Evolutionary conservation across 2,888 invertebrate genomes (phyloP).

Genomic region (Palloptera scutellata): DNA sequence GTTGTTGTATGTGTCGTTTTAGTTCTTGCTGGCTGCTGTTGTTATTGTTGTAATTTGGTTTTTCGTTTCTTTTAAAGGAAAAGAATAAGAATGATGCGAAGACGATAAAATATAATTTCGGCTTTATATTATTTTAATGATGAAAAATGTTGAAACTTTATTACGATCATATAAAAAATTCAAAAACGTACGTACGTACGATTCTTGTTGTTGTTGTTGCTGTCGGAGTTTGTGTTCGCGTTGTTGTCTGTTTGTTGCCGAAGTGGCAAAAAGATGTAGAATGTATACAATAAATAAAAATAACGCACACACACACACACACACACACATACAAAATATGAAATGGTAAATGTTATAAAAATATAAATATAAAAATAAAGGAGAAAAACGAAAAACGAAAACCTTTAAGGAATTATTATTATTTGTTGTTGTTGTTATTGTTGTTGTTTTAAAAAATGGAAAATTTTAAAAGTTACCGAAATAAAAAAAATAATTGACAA

Average conservation of each 20-base stretch:
- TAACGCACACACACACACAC: conserved; percentile 15
- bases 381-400: too few species aligned
- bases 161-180: conserved; percentile 57
- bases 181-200: conserved; percentile 41
- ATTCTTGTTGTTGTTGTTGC: not conserved
- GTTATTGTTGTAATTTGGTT: conserved; percentile 10
- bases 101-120: conserved; percentile 61
- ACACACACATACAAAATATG: conserved; percentile 1
- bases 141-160: conserved; percentile 63
- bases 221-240: too few species aligned
- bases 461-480: too few species aligned
- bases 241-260: too few species aligned
- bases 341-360: conserved; percentile 2
- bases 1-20: not conserved
- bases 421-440: too few species aligned
- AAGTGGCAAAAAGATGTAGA: not conserved
- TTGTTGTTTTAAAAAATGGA: too few species aligned
- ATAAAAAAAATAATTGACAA: too few species aligned
- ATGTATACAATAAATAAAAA: not conserved
- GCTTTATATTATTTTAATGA: conserved; percentile 63
- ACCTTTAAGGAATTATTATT: too few species aligned
- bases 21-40: conserved; percentile 1
- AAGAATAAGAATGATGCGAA: conserved; percentile 53
- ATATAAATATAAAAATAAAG: not conserved
- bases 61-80: conserved; percentile 11